Evolutionary conservation across 2,888 invertebrate species (phyloP).

Genomic region (Norana najaformis): DNA sequence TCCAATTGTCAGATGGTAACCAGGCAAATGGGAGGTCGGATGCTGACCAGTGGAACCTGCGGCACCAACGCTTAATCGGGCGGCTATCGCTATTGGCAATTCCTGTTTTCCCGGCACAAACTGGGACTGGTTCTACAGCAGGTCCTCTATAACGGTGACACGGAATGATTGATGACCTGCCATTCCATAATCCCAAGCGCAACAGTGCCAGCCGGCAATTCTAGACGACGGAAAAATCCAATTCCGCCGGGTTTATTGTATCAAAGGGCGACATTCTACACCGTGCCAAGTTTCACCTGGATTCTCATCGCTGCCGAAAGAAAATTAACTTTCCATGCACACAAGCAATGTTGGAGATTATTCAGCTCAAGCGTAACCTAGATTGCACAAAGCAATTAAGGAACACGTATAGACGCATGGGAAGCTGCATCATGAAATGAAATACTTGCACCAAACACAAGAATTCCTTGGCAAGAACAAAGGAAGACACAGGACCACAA

Average conservation of each 20-base stretch:
- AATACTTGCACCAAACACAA: not conserved
- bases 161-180: slow-evolving; percentile 20
- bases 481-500: not conserved
- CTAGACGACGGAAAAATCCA: slow-evolving; percentile 22
- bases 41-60: not conserved
- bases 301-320: slow-evolving; percentile 20
- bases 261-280: not conserved
- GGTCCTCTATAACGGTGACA: not conserved
- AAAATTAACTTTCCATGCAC: slow-evolving; percentile 22
- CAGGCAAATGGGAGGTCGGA: slow-evolving; percentile 13
- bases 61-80: not conserved
- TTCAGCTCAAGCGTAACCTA: slow-evolving; percentile 15
- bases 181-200: slow-evolving; percentile 20
- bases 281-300: slow-evolving; percentile 19
- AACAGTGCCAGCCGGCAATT: slow-evolving; percentile 15
- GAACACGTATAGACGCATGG: not conserved
- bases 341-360: not conserved
- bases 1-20: slow-evolving; percentile 13
- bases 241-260: slow-evolving; percentile 24
- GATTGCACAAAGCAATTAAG: slow-evolving; percentile 13
- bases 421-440: not conserved
- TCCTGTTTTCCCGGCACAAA: not conserved
- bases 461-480: not conserved
- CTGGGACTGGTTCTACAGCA: not conserved
- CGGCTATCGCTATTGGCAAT: slow-evolving; percentile 13